phyloP scores from a whole-genome alignment of 2,888 invertebrate species.

The Drosophila engyochracea region DNA sequence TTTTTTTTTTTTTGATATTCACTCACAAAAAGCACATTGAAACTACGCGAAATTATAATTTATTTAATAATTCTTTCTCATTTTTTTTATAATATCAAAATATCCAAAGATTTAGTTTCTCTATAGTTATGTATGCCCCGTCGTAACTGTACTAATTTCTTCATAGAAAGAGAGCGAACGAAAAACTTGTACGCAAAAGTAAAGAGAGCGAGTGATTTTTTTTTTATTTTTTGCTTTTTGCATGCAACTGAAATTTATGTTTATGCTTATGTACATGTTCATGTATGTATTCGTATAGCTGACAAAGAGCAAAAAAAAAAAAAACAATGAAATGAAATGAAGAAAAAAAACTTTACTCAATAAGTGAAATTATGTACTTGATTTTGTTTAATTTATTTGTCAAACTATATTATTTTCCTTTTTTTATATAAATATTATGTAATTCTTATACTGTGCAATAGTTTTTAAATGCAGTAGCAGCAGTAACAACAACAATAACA shows the following conservation, averaged over 20 bases:
- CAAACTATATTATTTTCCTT: conserved; percentile 37
- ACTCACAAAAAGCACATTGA: conserved; percentile 10
- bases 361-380: conserved; percentile 73
- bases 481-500: conserved; percentile 48
- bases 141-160: conserved; percentile 45
- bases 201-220: neutral
- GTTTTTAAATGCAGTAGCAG: conserved; percentile 68
- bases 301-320: neutral
- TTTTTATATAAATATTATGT: conserved; percentile 50
- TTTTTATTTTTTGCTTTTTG: conserved; percentile 29
- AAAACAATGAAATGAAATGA: conserved; percentile 8
- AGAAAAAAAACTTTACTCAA: conserved; percentile 24
- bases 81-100: conserved; percentile 37
- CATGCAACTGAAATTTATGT: conserved; percentile 47
- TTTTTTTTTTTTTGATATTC: conserved; percentile 7
- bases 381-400: conserved; percentile 71
- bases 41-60: conserved; percentile 45
- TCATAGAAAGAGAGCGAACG: conserved; percentile 12
- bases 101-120: conserved; percentile 71
- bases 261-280: conserved; percentile 28
- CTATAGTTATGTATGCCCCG: conserved; percentile 35
- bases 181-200: conserved; percentile 4
- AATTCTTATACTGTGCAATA: conserved; percentile 76
- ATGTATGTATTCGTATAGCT: conserved; percentile 16
- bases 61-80: conserved; percentile 23